Percentiles rank a stretch among this genome's conserved stretches.
Conservation (phyloP, 2,797 vertebrate species). For the Myotis pilosus region DNA sequence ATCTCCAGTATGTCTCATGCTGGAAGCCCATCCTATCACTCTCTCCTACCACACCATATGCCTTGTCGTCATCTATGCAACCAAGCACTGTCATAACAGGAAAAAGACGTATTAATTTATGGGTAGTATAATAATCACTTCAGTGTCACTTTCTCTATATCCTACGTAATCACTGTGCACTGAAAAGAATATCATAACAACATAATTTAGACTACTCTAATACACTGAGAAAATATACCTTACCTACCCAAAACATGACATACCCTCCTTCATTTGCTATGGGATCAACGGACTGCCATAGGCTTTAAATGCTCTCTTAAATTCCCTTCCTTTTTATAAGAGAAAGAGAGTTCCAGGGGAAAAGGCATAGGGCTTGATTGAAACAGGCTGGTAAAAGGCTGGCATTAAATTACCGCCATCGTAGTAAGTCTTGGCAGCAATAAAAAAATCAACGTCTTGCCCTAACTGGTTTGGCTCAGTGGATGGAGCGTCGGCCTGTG, state of each 20-base stretch:
- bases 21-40: background rate
- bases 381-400: background rate
- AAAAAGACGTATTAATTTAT: background rate
- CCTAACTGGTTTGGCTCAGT: no score
- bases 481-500: no score
- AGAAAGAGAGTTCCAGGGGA: background rate
- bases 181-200: background rate
- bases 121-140: background rate
- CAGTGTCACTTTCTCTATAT: background rate
- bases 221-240: background rate
- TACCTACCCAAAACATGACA: background rate
- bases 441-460: background rate
- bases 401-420: background rate
- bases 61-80: background rate
- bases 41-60: background rate
- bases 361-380: background rate
- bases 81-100: background rate
- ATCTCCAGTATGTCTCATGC: background rate
- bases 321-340: background rate
- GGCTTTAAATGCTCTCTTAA: background rate
- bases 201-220: background rate
- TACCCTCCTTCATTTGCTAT: background rate
- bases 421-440: background rate
- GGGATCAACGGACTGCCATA: background rate
- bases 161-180: background rate